Evolutionary conservation across 2,797 vertebrate species (phyloP).

Genomic region (Danio aesculapii): DNA sequence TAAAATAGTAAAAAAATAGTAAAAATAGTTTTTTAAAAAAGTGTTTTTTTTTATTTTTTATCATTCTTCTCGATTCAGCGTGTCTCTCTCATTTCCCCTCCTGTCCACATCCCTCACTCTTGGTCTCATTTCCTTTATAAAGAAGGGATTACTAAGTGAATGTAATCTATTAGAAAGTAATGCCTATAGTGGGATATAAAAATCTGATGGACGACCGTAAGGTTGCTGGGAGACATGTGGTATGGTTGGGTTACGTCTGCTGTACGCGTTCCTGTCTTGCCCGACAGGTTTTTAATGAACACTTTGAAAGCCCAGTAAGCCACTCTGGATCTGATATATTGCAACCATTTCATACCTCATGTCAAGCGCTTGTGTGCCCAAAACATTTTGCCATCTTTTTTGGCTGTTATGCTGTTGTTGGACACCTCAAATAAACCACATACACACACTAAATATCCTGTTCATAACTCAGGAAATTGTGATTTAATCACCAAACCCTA

Average conservation of each 20-base stretch:
- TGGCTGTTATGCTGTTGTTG: conserved; percentile 39
- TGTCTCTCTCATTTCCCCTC: background rate
- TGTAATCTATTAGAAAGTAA: conserved; percentile 54
- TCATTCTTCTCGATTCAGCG: background rate
- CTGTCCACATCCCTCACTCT: background rate
- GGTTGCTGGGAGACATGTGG: conserved; percentile 49
- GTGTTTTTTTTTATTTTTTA: background rate
- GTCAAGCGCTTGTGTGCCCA: conserved; percentile 48
- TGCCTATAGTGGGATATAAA: conserved; percentile 47
- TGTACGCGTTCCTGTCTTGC: conserved; percentile 22
- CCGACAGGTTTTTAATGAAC: conserved; percentile 49
- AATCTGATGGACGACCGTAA: conserved; percentile 45
- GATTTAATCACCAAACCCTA: conserved; percentile 63
- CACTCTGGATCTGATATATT: conserved; percentile 50
- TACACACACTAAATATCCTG: conserved; percentile 11
- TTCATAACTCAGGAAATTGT: conserved; percentile 58
- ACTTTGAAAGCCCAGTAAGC: conserved; percentile 43
- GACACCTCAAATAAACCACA: conserved; percentile 28
- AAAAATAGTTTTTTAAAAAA: too few species aligned
- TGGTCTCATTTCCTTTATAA: conserved; percentile 27
- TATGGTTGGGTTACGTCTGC: conserved; percentile 39
- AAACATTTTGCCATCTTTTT: conserved; percentile 36
- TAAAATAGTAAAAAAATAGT: too few species aligned
- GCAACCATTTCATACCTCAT: conserved; percentile 1
- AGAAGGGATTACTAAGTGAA: conserved; percentile 48